These are phyloP conservation scores for Dinocampus coccinellae DNA, from an alignment of 2,888 invertebrate genomes.

Conservation along the genomic window DNA sequence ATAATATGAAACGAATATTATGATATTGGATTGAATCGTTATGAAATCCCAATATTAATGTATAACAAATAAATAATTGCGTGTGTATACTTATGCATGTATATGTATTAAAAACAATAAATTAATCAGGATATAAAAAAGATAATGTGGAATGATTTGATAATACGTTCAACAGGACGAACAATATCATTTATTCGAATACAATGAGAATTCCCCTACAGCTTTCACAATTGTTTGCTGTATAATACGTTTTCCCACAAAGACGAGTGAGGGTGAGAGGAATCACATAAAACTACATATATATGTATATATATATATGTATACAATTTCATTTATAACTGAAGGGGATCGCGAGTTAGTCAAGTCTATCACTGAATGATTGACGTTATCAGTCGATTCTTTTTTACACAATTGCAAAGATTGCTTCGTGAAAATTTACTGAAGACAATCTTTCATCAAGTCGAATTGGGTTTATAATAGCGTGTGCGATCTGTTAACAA, in stretches of 20 bases:
- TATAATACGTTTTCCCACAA: not conserved
- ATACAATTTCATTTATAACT: not conserved
- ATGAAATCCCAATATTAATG: too few relatives aligned
- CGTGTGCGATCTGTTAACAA: not conserved
- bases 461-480: not conserved
- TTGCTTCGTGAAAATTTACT: slow-evolving; percentile 20
- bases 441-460: slow-evolving; percentile 14
- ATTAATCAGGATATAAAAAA: not conserved
- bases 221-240: not conserved
- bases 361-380: slow-evolving; percentile 29
- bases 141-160: not conserved
- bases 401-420: slow-evolving; percentile 11
- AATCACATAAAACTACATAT: not conserved
- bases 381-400: slow-evolving; percentile 25
- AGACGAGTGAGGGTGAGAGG: not conserved
- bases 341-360: slow-evolving; percentile 13
- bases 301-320: not conserved
- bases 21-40: too few relatives aligned
- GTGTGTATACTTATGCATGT: too few relatives aligned
- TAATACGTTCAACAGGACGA: not conserved
- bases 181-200: not conserved
- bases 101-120: not conserved
- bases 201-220: not conserved
- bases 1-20: too few relatives aligned
- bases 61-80: too few relatives aligned